Percentiles rank a stretch among this genome's conserved stretches.
phyloP scores from a whole-genome alignment of 2,797 vertebrate species.

The Cygnus olor region DNA sequence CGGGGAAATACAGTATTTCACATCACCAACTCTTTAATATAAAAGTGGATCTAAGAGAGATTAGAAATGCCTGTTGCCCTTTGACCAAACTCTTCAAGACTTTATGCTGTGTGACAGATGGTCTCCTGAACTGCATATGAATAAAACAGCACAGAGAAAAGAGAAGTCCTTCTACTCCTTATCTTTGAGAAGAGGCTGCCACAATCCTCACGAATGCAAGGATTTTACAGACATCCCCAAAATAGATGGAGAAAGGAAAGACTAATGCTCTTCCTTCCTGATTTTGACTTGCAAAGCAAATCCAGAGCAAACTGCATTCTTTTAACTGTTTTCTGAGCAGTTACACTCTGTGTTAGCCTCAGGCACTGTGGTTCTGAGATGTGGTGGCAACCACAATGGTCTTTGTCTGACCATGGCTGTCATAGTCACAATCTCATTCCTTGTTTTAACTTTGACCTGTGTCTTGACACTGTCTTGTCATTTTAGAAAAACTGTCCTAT shows the following conservation, averaged over 20 bases:
- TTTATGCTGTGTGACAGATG: not conserved
- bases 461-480: not conserved
- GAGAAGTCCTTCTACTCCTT: not conserved
- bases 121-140: not conserved
- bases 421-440: not conserved
- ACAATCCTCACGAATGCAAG: not conserved
- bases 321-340: not conserved
- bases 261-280: not conserved
- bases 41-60: not conserved
- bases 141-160: not conserved
- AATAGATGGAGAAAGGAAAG: not conserved
- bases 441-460: not conserved
- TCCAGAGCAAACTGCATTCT: not conserved
- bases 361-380: not conserved
- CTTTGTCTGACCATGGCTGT: not conserved
- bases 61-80: not conserved
- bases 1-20: not conserved
- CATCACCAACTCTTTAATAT: not conserved
- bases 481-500: not conserved
- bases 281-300: slow-evolving; percentile 20
- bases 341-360: not conserved
- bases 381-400: not conserved
- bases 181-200: not conserved
- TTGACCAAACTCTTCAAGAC: not conserved
- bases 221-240: not conserved